These are phyloP conservation scores for Tribolium freemani DNA, from an alignment of 2,888 invertebrate genomes.

Conservation along the genomic window DNA sequence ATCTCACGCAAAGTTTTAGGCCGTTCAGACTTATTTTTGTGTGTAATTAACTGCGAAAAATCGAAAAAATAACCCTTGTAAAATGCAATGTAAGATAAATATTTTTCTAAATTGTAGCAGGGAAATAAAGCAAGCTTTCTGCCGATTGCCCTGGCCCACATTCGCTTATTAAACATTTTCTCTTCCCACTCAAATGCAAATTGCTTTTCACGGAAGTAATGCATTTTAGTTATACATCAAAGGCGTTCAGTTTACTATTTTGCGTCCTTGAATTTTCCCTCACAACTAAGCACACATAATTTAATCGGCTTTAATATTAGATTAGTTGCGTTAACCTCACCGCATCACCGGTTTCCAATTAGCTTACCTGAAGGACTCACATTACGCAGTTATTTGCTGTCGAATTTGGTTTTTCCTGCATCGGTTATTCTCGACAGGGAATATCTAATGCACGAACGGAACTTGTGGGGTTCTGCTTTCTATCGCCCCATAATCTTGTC, in stretches of 20 bases:
- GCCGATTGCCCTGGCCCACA: neutral
- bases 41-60: too few species aligned
- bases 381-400: slow-evolving; percentile 9
- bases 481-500: slow-evolving; percentile 8
- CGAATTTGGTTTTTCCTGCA: neutral
- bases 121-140: neutral
- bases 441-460: slow-evolving; percentile 3
- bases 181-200: slow-evolving; percentile 17
- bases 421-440: neutral
- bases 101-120: neutral
- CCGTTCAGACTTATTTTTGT: neutral
- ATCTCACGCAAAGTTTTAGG: slow-evolving; percentile 1
- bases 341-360: slow-evolving; percentile 27
- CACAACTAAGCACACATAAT: slow-evolving; percentile 17
- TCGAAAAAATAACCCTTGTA: neutral
- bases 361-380: slow-evolving; percentile 18
- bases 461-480: slow-evolving; percentile 15
- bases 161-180: slow-evolving; percentile 20
- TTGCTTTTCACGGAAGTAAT: neutral
- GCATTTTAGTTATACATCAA: slow-evolving; percentile 30
- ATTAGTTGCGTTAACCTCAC: slow-evolving; percentile 15
- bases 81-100: neutral
- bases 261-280: slow-evolving; percentile 20
- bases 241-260: slow-evolving; percentile 12
- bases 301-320: slow-evolving; percentile 21